phyloP scores from a whole-genome alignment of 2,888 invertebrate species.

The Cataglyphis albicans region DNA sequence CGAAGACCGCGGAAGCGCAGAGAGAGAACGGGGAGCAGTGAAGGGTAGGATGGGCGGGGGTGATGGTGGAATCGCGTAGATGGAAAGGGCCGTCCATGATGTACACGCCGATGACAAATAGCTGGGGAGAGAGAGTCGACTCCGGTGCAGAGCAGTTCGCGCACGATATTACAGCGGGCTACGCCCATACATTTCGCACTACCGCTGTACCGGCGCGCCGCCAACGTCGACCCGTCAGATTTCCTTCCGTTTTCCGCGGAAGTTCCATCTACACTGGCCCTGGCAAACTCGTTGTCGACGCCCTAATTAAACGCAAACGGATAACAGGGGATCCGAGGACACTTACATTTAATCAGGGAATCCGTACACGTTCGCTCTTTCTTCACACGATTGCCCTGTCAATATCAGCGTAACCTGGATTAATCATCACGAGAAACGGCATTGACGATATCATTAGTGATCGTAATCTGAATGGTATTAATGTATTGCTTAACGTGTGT shows the following conservation, averaged over 20 bases:
- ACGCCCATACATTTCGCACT: conserved; percentile 76
- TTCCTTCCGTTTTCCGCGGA: conserved; percentile 80
- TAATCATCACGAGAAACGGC: background rate
- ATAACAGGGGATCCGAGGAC: conserved; percentile 21
- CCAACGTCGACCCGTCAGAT: conserved; percentile 76
- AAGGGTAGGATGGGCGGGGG: conserved; percentile 56
- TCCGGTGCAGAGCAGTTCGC: conserved; percentile 70
- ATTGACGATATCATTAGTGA: background rate
- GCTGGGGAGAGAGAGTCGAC: conserved; percentile 69
- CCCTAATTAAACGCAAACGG: conserved; percentile 68
- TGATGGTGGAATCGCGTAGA: conserved; percentile 61
- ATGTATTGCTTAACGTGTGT: background rate
- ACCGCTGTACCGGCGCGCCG: conserved; percentile 61
- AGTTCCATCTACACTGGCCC: conserved; percentile 61
- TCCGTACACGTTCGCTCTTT: conserved; percentile 7
- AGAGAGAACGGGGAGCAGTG: conserved; percentile 39
- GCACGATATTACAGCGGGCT: conserved; percentile 76
- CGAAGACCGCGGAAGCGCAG: conserved; percentile 68
- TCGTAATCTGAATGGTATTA: background rate
- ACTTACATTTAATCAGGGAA: conserved; percentile 34
- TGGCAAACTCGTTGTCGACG: conserved; percentile 66
- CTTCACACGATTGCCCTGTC: conserved; percentile 5
- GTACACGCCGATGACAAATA: conserved; percentile 79
- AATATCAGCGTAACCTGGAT: background rate
- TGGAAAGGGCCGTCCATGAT: conserved; percentile 77